Conservation (phyloP, 2,113 vertebrate genomes). For the Scytalopus superciliaris region DNA sequence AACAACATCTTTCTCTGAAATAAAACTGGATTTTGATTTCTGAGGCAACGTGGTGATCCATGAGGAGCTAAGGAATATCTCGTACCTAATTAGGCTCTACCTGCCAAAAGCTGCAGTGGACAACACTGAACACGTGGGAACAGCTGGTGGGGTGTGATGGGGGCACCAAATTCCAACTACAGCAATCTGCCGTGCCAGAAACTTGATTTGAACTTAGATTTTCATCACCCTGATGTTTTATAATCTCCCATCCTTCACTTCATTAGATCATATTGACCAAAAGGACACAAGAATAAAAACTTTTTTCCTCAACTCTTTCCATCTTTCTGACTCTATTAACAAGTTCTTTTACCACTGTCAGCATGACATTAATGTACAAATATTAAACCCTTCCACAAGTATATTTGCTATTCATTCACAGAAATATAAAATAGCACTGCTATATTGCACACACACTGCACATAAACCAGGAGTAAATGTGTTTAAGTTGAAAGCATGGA, state of each 20-base stretch:
- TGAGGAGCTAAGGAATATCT: not conserved
- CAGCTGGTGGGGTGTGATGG: no score
- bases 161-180: not conserved
- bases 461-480: not conserved
- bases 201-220: not conserved
- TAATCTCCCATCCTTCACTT: not conserved
- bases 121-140: not conserved
- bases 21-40: not conserved
- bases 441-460: not conserved
- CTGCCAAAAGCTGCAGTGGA: not conserved
- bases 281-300: rapidly evolving
- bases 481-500: not conserved
- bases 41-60: rapidly evolving
- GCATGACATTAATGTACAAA: rapidly evolving
- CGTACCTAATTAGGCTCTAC: not conserved
- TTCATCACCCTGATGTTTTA: not conserved
- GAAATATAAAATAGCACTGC: not conserved
- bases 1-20: not conserved
- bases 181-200: not conserved
- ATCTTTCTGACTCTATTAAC: not conserved
- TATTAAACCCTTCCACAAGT: not conserved
- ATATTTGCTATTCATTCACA: not conserved
- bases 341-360: not conserved
- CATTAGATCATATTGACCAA: not conserved
- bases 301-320: not conserved